Conservation (phyloP, 2,113 vertebrate genomes). For the Marcusenius ussheri region DNA sequence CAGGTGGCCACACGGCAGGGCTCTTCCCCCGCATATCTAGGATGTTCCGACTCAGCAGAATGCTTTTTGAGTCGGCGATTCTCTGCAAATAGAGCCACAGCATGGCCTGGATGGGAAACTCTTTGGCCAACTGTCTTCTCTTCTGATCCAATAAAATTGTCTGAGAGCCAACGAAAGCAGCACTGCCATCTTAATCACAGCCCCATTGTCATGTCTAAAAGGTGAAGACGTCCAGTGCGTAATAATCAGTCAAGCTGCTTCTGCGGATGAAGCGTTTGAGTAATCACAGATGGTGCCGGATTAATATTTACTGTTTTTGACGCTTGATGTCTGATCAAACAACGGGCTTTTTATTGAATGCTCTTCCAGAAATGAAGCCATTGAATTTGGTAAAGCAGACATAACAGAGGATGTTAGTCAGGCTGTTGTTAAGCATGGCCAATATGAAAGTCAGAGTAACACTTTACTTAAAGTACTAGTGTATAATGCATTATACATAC, state of each 20-base stretch:
- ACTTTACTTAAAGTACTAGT: too few species aligned
- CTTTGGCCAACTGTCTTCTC: background rate
- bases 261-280: background rate
- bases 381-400: background rate
- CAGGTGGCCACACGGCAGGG: background rate
- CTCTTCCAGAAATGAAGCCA: background rate
- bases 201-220: background rate
- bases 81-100: background rate
- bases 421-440: background rate
- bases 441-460: background rate
- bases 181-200: background rate
- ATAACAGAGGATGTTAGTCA: background rate
- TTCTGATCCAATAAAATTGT: background rate
- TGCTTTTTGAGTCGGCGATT: background rate
- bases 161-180: background rate
- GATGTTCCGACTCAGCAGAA: background rate
- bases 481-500: too few species aligned
- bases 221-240: background rate
- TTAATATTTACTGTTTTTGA: background rate
- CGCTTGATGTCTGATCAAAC: background rate
- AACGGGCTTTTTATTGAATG: background rate
- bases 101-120: background rate
- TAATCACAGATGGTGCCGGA: background rate
- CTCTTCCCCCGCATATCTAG: background rate
- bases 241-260: background rate